These are phyloP conservation scores for Sialia sialis DNA, from an alignment of 2,113 vertebrate species.

Conservation along the genomic window DNA sequence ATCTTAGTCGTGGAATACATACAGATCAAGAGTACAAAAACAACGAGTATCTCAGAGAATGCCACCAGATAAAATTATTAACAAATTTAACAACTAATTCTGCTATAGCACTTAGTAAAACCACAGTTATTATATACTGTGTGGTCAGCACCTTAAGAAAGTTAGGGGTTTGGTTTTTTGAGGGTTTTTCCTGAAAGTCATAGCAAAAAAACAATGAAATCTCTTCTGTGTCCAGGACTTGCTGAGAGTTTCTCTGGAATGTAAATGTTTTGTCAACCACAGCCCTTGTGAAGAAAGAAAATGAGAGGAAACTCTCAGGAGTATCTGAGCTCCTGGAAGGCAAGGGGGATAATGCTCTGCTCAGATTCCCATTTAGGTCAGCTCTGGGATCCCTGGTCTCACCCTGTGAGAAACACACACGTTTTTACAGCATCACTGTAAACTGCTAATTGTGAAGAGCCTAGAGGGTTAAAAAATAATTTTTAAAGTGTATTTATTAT, in stretches of 20 bases:
- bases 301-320: neutral
- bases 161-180: neutral
- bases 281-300: neutral
- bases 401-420: accelerated
- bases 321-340: neutral
- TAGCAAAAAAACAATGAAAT: neutral
- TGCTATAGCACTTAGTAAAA: neutral
- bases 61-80: neutral
- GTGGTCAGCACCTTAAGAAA: neutral
- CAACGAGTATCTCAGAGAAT: neutral
- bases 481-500: neutral
- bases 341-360: neutral
- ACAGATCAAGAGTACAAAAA: neutral
- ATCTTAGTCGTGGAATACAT: neutral
- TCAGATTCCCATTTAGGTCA: neutral
- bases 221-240: too few relatives aligned
- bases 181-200: neutral
- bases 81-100: neutral
- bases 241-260: neutral
- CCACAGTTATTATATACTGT: neutral
- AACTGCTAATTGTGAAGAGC: neutral
- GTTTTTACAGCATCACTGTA: neutral
- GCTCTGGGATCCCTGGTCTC: neutral
- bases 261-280: neutral
- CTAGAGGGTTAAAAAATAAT: too few relatives aligned